Evolutionary conservation across 2,113 vertebrate genomes (phyloP).

Genomic region (Microcebus murinus): DNA sequence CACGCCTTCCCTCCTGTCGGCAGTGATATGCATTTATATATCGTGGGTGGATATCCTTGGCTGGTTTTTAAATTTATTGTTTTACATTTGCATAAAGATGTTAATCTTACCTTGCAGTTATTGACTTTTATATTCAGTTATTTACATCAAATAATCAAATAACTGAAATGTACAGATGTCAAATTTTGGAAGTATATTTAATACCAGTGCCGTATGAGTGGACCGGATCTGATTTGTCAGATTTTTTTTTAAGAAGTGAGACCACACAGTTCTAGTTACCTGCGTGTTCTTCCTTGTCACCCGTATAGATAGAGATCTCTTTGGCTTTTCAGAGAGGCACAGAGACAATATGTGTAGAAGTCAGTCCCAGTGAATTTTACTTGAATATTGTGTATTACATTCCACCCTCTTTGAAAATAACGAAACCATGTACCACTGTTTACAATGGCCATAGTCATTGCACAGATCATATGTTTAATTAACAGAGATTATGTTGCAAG

Average conservation of each 20-base stretch:
- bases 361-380: background rate
- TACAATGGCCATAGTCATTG: background rate
- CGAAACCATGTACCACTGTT: background rate
- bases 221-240: background rate
- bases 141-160: background rate
- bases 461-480: background rate
- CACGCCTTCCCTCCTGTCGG: fast-evolving
- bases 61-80: background rate
- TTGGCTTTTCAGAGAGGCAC: conserved; percentile 5
- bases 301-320: too few species aligned
- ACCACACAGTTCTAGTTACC: background rate
- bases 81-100: background rate
- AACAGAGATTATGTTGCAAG: background rate
- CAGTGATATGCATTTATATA: fast-evolving
- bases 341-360: background rate
- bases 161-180: background rate
- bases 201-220: background rate
- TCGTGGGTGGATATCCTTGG: background rate
- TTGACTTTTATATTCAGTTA: background rate
- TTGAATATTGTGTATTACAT: background rate
- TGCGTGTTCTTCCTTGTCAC: background rate
- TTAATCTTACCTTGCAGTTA: background rate
- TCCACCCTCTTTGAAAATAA: background rate
- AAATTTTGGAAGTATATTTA: background rate
- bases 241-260: background rate